Percentiles rank a stretch among this genome's conserved stretches.
Evolutionary conservation across 37 sponge, comb jelly and placozoan genomes (phyloP).

Genomic region (Ephydatia muelleri): DNA sequence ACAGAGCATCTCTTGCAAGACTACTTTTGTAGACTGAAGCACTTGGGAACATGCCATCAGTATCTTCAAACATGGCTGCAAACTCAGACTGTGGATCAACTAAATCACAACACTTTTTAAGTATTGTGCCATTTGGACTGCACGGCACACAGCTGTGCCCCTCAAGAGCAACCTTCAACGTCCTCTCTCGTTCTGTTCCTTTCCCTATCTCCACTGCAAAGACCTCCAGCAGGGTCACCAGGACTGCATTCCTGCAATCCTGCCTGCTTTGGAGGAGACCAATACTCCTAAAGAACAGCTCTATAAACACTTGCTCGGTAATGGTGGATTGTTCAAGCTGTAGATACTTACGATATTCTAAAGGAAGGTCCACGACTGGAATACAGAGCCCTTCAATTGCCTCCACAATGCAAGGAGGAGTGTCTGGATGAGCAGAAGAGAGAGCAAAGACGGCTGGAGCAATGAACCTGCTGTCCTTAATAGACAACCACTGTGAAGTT

Average conservation of each 20-base stretch:
- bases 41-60: constrained; percentile 59
- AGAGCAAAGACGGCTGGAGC: constrained; percentile 8
- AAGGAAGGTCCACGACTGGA: constrained; percentile 40
- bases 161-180: neutral
- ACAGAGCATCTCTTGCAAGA: neutral
- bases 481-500: constrained; percentile 10
- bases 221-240: constrained; percentile 6
- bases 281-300: constrained; percentile 12
- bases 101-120: constrained; percentile 22
- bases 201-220: constrained; percentile 8
- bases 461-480: constrained; percentile 20
- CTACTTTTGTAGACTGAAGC: neutral
- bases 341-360: neutral
- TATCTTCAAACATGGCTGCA: constrained; percentile 30
- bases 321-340: constrained; percentile 1
- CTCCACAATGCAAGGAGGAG: constrained; percentile 12
- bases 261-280: neutral
- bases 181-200: neutral
- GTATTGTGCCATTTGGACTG: constrained; percentile 34
- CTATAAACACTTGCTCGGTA: constrained; percentile 4
- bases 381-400: neutral
- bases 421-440: neutral
- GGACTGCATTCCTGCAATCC: constrained; percentile 16
- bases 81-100: constrained; percentile 29
- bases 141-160: constrained; percentile 46